Base-by-base conservation (phyloP, 2,888 invertebrate species). In the Hedya salicella region DNA sequence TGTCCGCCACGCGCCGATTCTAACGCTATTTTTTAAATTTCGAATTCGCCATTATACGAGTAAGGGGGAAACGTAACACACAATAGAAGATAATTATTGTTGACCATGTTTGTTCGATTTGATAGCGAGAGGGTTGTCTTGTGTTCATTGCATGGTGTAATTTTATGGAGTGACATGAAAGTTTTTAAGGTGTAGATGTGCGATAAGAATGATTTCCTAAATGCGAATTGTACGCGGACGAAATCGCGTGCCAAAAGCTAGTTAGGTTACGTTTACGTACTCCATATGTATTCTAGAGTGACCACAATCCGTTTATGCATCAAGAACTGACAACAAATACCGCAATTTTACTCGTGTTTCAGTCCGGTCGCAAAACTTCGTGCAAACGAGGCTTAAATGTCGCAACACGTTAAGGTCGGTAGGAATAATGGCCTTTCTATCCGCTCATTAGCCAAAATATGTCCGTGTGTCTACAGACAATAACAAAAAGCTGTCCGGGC, bases 361-460 rank as follows among this genome's bases (percentile, higher is more conserved):
- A 25, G 25, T 25, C 25, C 25, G 6, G 4, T 25, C 3, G 25
- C 6, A 6, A 4, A 4, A 25, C 5, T 6, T 48, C 19, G 1
- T 46, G 13, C n/a, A n/a, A 46, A 48, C 39, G 36, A 59, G 19
- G 19, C 32, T 49, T 60, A 49, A 60, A 49, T 62, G 57, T 63
- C 61, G 68, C 73, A 74, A 71, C 69, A 64, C 69, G 70, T 68
- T 73, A 75, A 73, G 76, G 75, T 77, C 71, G 73, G 63, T 73
- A 73, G 70, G 75, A 78, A 73, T 75, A 82, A 79, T 75, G 71
- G 79, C 86, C 90, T 89, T 88, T 89, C 90, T 91, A 90, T 91
- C 90, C 91, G 90, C 88, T 90, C 83, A 88, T 91, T 91, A 91
- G 78, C 87, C 83, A 79, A 88, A 87, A 86, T 76, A 71, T 74